phyloP scores from a whole-genome alignment of 2,888 invertebrate genomes.

The Ommatoiulus sabulosus region DNA sequence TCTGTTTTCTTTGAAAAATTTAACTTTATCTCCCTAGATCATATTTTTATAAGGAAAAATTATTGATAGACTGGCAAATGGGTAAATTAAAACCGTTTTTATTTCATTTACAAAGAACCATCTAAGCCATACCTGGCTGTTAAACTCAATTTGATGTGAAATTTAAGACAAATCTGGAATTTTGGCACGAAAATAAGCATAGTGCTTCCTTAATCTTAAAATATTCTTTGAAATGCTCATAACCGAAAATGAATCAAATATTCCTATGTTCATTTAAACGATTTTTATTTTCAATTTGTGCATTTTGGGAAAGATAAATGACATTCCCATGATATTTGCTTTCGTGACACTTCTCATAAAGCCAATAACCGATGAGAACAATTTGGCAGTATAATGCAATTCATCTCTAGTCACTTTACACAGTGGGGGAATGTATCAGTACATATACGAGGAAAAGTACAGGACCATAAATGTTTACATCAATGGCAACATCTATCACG shows the following conservation, averaged over 20 bases:
- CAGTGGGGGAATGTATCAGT: slow-evolving; percentile 22
- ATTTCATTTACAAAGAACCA: too few species aligned
- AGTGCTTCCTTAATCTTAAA: too few species aligned
- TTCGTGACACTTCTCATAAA: slow-evolving; percentile 28
- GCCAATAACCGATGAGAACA: not conserved
- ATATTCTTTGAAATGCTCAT: too few species aligned
- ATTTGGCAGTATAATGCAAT: not conserved
- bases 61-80: too few species aligned
- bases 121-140: too few species aligned
- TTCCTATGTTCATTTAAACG: not conserved
- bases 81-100: too few species aligned
- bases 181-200: too few species aligned
- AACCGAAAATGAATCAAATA: not conserved
- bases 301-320: slow-evolving; percentile 7
- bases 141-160: too few species aligned
- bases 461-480: not conserved
- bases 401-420: slow-evolving; percentile 9
- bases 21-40: too few species aligned
- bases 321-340: not conserved
- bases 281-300: slow-evolving; percentile 4
- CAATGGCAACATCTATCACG: not conserved
- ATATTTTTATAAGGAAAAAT: too few species aligned
- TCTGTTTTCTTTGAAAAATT: too few species aligned
- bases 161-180: too few species aligned
- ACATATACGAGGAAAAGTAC: not conserved